Percentiles rank a stretch among this genome's conserved stretches.
phyloP scores from a whole-genome alignment of 2,113 vertebrate genomes.

The Xenus cinereus region DNA sequence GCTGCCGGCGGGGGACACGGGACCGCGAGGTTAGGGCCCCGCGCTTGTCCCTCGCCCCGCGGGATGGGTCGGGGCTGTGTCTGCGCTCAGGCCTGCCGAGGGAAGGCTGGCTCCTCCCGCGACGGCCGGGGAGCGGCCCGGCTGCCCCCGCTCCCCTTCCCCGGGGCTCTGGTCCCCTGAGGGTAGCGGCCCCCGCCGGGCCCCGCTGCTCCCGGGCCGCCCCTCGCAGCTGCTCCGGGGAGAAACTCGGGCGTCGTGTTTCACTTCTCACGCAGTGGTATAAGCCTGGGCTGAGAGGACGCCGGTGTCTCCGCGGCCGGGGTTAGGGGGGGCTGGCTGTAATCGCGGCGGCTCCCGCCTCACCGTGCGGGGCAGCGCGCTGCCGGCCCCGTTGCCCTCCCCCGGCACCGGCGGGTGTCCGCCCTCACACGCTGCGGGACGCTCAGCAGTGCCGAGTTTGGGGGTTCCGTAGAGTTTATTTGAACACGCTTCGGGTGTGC shows the following conservation, averaged over 20 bases:
- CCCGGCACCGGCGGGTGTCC: background rate
- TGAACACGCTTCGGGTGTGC: rapidly evolving
- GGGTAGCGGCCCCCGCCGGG: background rate
- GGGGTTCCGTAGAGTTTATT: background rate
- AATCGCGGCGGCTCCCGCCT: background rate
- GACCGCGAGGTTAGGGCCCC: background rate
- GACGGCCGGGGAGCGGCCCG: background rate
- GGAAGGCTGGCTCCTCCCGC: background rate
- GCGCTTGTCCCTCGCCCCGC: background rate
- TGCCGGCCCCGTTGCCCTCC: rapidly evolving
- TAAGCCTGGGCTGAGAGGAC: rapidly evolving
- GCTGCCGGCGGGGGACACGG: background rate
- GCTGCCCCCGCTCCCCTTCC: too few relatives aligned
- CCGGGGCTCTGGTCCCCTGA: background rate
- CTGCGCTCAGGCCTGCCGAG: background rate
- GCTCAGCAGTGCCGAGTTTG: rapidly evolving
- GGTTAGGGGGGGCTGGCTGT: too few relatives aligned
- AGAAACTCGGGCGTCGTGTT: rapidly evolving
- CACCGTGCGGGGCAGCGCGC: background rate
- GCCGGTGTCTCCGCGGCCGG: rapidly evolving
- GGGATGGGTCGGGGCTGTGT: background rate
- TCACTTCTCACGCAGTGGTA: rapidly evolving
- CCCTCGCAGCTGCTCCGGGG: background rate
- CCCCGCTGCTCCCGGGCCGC: background rate
- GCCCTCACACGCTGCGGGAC: background rate